A percentile compares a stretch with the other conserved stretches of the same genome.
Evolutionary conservation across 1,140 invertebrate species (phyloP).

Genomic region (Achroia grisella): DNA sequence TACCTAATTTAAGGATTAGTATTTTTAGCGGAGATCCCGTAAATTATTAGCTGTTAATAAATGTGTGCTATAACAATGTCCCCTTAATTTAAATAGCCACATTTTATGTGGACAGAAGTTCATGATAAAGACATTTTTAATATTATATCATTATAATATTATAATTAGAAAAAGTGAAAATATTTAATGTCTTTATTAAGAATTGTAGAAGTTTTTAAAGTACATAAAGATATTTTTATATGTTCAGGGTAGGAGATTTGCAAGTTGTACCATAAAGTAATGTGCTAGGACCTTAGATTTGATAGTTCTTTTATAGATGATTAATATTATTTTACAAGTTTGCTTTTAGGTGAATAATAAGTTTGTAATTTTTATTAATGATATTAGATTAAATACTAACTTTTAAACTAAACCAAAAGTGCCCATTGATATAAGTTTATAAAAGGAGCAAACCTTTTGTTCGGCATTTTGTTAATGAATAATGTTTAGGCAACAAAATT

Average conservation of each 20-base stretch:
- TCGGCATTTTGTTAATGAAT: slow-evolving; percentile 61
- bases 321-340: slow-evolving; percentile 69
- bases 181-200: slow-evolving; percentile 33
- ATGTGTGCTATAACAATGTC: slow-evolving; percentile 58
- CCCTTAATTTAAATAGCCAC: slow-evolving; percentile 44
- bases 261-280: slow-evolving; percentile 62
- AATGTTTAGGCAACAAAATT: slow-evolving; percentile 72
- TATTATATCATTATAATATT: neutral
- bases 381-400: slow-evolving; percentile 72
- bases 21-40: slow-evolving; percentile 47
- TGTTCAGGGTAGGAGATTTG: slow-evolving; percentile 59
- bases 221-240: slow-evolving; percentile 72
- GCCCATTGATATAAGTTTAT: slow-evolving; percentile 75
- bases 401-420: slow-evolving; percentile 75
- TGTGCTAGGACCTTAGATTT: slow-evolving; percentile 67
- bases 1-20: slow-evolving; percentile 63
- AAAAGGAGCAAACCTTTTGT: slow-evolving; percentile 63
- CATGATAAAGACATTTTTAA: slow-evolving; percentile 37
- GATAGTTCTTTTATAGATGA: slow-evolving; percentile 69
- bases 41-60: slow-evolving; percentile 61
- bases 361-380: slow-evolving; percentile 71
- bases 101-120: slow-evolving; percentile 27
- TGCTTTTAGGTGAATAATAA: slow-evolving; percentile 68
- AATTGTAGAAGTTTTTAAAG: slow-evolving; percentile 51
- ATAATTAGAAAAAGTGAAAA: neutral